Evolutionary conservation across 2,113 vertebrate genomes (phyloP), one percentile per base, ranked within the genome.

Genomic region (Passer domesticus): DNA sequence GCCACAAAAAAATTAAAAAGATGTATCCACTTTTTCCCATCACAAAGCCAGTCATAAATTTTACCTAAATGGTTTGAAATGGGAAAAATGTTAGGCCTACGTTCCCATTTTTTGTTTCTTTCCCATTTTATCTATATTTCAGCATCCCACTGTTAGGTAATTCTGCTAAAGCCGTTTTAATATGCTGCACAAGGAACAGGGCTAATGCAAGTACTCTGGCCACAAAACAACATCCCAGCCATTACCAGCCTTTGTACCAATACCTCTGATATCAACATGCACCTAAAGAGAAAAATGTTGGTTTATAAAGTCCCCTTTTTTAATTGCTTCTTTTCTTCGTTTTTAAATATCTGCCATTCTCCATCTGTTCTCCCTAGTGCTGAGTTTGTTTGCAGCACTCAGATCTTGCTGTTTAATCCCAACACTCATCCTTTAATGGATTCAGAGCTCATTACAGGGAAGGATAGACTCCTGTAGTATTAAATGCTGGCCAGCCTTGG

Each of bases 281-380:
- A 15, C 0, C 1, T 6, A 21, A 89, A 73, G 31, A 37, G 85
- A 94, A 76, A 94, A 90, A 83, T 47, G 25, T 52, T 49, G 11
- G 37, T 92, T 95, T 96, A 62, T 87, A 77, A 79, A 94, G 92
- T 87, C 87, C 91, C 64, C 60, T 95, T 92, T 94, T 87, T 76
- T 93, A 96, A 94, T 95, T 96, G 90, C 96, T 95, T 94, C 53
- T 95, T 97, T 94, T 95, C 89, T 94, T 96, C 5, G 0, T 79
- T 94, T 89, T 95, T 77, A 92, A 94, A 88, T 94, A 92, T 87
- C 91, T 91, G 73, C 87, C 81, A 67, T 96, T 97, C 91, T 96
- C 95, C 92, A 95, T 96, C 96, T 98, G 95, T 92, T 97, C 75
- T 95, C 84, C 59, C 74, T 56, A 94, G 81, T 67, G 83, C 63